Evolutionary conservation across 2,113 vertebrate genomes (phyloP).

Genomic region (Peromyscus maniculatus): DNA sequence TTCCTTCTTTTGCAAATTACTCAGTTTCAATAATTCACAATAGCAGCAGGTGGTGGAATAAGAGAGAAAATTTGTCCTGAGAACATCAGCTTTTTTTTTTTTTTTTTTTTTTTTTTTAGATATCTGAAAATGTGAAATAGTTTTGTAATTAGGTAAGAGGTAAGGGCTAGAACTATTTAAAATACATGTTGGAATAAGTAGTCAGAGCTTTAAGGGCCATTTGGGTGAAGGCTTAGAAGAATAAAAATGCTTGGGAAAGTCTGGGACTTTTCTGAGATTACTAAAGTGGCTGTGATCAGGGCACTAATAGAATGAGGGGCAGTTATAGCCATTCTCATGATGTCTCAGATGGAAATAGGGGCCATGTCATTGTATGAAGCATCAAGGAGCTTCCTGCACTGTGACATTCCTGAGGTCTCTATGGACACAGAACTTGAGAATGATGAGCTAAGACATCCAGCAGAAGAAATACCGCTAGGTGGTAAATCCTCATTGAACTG

Average conservation of each 20-base stretch:
- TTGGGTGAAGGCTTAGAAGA: not conserved
- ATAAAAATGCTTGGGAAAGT: not conserved
- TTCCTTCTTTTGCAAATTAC: not conserved
- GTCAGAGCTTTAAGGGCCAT: not conserved
- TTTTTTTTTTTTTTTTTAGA: not conserved
- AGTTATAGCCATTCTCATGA: not conserved
- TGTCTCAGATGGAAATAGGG: not conserved
- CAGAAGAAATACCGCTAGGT: not conserved
- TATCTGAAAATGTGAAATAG: not conserved
- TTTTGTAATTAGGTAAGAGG: not conserved
- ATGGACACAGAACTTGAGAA: not conserved
- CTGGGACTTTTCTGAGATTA: not conserved
- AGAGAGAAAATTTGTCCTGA: not conserved
- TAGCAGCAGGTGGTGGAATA: not conserved
- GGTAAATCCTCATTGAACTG: not conserved
- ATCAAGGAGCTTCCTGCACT: not conserved
- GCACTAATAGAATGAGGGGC: not conserved
- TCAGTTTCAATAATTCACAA: not conserved
- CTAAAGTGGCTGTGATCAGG: not conserved
- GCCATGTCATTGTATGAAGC: not conserved
- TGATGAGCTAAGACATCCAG: not conserved
- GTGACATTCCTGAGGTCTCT: not conserved
- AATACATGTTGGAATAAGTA: not conserved
- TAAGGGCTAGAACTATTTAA: not conserved
- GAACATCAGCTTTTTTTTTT: not conserved